Conservation (phyloP, 1,140 invertebrate species). For the Drosophila lacertosa region DNA sequence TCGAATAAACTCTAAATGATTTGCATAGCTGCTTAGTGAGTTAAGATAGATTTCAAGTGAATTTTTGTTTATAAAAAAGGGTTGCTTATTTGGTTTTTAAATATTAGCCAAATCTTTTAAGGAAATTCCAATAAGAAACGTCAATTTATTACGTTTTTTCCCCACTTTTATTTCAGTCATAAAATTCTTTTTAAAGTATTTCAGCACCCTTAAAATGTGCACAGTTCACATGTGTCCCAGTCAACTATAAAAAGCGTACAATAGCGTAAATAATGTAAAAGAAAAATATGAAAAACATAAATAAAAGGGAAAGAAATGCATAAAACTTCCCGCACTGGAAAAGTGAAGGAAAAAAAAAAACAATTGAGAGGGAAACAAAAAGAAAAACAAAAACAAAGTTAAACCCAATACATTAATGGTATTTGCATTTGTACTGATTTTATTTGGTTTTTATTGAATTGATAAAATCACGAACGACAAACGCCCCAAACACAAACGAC, state of each 20-base stretch:
- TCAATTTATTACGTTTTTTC: too few relatives aligned
- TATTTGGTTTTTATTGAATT: slow-evolving; percentile 84
- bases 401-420: slow-evolving; percentile 83
- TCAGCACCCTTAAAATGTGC: not conserved
- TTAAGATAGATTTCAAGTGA: not conserved
- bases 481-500: slow-evolving; percentile 35
- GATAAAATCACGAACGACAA: slow-evolving; percentile 76
- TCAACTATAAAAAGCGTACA: slow-evolving; percentile 68
- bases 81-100: too few relatives aligned
- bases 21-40: slow-evolving; percentile 21
- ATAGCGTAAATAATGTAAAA: slow-evolving; percentile 67
- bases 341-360: slow-evolving; percentile 53
- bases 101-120: too few relatives aligned
- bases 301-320: slow-evolving; percentile 66
- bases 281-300: slow-evolving; percentile 67
- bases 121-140: too few relatives aligned
- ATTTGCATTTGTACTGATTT: slow-evolving; percentile 83
- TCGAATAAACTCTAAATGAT: slow-evolving; percentile 16
- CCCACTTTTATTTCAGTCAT: not conserved
- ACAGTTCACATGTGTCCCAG: slow-evolving; percentile 41
- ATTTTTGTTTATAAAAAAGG: too few relatives aligned
- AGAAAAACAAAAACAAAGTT: slow-evolving; percentile 80
- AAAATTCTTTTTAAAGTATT: slow-evolving; percentile 23
- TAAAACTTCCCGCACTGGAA: slow-evolving; percentile 25
- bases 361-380: slow-evolving; percentile 68